Evolutionary conservation across 2,113 vertebrate species (phyloP).

Genomic region (Corythornis cristatus): DNA sequence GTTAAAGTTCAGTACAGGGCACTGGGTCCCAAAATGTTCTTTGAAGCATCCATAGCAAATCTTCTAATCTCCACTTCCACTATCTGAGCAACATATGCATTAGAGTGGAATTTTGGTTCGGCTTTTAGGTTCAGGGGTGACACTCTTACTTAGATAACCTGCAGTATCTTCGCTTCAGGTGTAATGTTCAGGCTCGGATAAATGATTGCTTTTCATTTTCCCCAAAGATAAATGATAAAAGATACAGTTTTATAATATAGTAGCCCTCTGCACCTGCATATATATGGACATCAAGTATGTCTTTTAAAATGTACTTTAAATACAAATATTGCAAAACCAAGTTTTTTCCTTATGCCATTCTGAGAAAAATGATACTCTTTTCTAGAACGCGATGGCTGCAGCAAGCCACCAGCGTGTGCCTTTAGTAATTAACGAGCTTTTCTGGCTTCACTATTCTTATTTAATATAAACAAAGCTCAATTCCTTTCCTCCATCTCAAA

Average conservation of each 20-base stretch:
- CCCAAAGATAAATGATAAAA: slow-evolving; percentile 21
- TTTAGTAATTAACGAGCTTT: not conserved
- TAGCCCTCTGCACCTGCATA: not conserved
- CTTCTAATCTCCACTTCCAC: slow-evolving; percentile 19
- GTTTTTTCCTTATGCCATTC: not conserved
- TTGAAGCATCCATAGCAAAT: slow-evolving; percentile 41
- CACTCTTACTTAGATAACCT: slow-evolving; percentile 41
- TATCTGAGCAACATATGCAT: slow-evolving; percentile 6
- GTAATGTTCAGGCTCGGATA: slow-evolving; percentile 14
- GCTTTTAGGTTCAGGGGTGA: slow-evolving; percentile 22
- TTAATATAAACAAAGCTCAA: not conserved
- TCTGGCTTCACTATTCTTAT: not conserved
- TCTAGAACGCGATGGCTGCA: not conserved
- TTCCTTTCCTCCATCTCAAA: not conserved
- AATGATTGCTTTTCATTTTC: slow-evolving; percentile 56
- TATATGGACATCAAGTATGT: not conserved
- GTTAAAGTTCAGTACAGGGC: slow-evolving; percentile 32
- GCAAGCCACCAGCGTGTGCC: not conserved
- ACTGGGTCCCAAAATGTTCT: slow-evolving; percentile 15
- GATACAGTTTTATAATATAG: not conserved
- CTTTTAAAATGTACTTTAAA: not conserved
- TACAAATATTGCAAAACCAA: not conserved
- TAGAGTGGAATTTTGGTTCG: slow-evolving; percentile 27
- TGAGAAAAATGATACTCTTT: not conserved
- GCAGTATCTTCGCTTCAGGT: not conserved